phyloP scores from a whole-genome alignment of 2,888 invertebrate genomes.

The Ichneumoninae sp. region DNA sequence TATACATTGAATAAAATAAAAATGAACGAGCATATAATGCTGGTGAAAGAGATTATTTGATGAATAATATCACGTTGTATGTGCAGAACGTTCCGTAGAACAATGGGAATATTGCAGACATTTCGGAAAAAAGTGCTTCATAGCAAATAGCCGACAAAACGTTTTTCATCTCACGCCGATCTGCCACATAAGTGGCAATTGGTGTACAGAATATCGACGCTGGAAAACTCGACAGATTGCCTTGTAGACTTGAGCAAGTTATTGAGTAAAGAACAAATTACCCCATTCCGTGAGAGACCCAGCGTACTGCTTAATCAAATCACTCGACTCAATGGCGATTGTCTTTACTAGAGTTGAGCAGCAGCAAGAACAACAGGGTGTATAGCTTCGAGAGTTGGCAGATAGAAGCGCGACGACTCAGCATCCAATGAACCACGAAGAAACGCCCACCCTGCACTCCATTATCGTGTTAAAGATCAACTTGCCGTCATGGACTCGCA shows the following conservation, averaged over 20 bases:
- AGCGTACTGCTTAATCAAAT: conserved; percentile 43
- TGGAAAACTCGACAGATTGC: not conserved
- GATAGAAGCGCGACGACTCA: conserved; percentile 12
- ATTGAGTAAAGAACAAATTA: conserved; percentile 19
- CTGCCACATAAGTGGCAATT: not conserved
- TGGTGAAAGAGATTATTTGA: not conserved
- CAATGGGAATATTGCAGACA: not conserved
- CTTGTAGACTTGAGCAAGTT: not conserved
- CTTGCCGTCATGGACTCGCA: not conserved
- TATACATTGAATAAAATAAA: not conserved
- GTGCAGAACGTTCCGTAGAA: not conserved
- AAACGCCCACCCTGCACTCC: not conserved
- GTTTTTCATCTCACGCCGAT: not conserved
- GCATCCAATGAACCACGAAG: conserved; percentile 19
- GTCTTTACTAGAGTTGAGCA: conserved; percentile 12
- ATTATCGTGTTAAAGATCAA: conserved; percentile 20
- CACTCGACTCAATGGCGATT: conserved; percentile 27
- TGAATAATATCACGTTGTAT: not conserved
- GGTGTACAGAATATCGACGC: not conserved
- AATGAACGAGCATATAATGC: conserved; percentile 1
- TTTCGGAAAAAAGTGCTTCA: not conserved
- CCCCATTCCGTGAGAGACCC: conserved; percentile 2
- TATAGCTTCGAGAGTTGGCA: conserved; percentile 14
- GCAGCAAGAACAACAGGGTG: not conserved
- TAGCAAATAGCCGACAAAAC: not conserved